Evolutionary conservation across 2,888 invertebrate species (phyloP).

Genomic region (Calliopum simillimum): DNA sequence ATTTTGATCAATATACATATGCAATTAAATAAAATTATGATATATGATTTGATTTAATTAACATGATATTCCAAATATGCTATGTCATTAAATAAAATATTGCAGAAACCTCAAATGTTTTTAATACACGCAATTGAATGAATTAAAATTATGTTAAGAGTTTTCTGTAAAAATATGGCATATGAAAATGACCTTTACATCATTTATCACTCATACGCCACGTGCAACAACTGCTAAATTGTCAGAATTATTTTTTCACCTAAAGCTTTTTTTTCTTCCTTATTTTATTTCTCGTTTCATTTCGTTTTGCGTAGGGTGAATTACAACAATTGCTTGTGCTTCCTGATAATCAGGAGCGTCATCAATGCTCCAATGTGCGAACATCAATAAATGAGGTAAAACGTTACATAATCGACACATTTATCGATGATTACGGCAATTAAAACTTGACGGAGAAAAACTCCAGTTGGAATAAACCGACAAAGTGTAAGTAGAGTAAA

Average conservation of each 20-base stretch:
- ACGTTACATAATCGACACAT: constrained; percentile 66
- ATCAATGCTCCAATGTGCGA: constrained; percentile 65
- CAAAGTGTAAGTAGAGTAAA: no score
- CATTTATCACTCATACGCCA: background rate
- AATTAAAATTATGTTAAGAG: no score
- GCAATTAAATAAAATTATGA: no score
- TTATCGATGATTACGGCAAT: constrained; percentile 66
- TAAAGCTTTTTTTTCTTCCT: constrained; percentile 19
- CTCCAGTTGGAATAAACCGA: no score
- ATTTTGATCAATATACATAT: no score
- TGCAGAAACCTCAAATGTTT: no score
- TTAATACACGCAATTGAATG: no score
- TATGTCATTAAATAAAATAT: no score
- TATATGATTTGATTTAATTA: no score
- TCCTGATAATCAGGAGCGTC: constrained; percentile 64
- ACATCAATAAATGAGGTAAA: constrained; percentile 67
- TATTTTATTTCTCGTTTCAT: background rate
- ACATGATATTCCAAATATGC: no score
- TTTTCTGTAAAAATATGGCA: no score
- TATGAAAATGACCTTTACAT: background rate
- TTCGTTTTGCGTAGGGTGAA: constrained; percentile 57
- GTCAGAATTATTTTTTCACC: background rate
- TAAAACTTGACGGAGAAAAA: constrained; percentile 43
- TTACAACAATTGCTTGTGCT: constrained; percentile 64
- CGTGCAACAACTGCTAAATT: background rate